Conservation (phyloP, 2,113 vertebrate species). For the Pangasianodon hypophthalmus region DNA sequence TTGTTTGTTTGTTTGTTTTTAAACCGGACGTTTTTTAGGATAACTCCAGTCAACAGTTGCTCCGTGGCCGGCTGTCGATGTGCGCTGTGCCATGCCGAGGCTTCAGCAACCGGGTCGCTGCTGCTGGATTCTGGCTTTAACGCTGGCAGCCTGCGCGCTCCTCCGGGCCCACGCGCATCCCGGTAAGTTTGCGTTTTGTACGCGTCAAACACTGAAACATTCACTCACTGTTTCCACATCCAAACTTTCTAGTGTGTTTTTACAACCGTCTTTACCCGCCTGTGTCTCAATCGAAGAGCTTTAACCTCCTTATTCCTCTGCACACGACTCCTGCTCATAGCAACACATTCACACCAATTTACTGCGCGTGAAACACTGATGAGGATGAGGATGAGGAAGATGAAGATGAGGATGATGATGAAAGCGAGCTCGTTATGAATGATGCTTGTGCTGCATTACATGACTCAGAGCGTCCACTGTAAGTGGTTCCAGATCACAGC, state of each 20-base stretch:
- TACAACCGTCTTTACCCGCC: too few relatives aligned
- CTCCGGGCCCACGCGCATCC: constrained; percentile 87
- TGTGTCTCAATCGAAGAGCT: background rate
- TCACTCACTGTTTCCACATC: background rate
- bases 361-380: background rate
- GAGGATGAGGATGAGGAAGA: too few relatives aligned
- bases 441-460: background rate
- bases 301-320: background rate
- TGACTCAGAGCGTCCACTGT: background rate
- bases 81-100: constrained; percentile 91
- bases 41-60: constrained; percentile 77
- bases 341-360: background rate
- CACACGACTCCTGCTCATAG: background rate
- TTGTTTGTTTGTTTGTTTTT: constrained; percentile 39
- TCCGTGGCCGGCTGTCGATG: constrained; percentile 79
- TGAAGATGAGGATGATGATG: background rate
- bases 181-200: constrained; percentile 78
- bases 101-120: constrained; percentile 84
- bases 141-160: constrained; percentile 81
- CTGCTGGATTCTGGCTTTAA: constrained; percentile 89
- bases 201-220: constrained; percentile 17
- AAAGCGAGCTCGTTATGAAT: background rate
- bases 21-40: constrained; percentile 49
- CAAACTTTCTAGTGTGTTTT: background rate
- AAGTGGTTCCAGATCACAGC: background rate